Evolutionary conservation across 1,140 invertebrate species (phyloP).

Genomic region (Pemphigus obesinymphae): DNA sequence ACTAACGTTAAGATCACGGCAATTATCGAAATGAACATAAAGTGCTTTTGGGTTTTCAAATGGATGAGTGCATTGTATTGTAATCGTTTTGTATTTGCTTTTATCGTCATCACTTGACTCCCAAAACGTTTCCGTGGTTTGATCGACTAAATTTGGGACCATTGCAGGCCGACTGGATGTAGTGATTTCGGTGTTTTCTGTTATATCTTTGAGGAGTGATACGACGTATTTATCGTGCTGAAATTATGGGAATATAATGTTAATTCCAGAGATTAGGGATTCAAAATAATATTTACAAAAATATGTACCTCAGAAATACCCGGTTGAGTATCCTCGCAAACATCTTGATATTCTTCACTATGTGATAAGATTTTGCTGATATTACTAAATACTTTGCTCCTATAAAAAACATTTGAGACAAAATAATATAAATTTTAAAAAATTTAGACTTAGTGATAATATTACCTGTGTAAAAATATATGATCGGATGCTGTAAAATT

Average conservation of each 20-base stretch:
- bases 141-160: constrained; percentile 86
- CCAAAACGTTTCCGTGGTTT: constrained; percentile 98
- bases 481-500: constrained; percentile 84
- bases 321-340: constrained; percentile 60
- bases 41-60: constrained; percentile 63
- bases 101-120: constrained; percentile 95
- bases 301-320: constrained; percentile 48
- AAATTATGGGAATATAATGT: constrained; percentile 42
- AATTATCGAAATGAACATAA: constrained; percentile 89
- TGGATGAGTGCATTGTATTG: constrained; percentile 55
- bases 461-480: constrained; percentile 80
- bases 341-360: constrained; percentile 67
- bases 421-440: not conserved
- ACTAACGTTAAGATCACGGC: constrained; percentile 78
- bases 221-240: constrained; percentile 57
- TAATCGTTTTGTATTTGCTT: constrained; percentile 81
- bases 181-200: constrained; percentile 69
- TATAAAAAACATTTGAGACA: constrained; percentile 45
- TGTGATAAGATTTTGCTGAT: constrained; percentile 91
- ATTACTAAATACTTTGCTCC: constrained; percentile 90
- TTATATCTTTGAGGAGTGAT: constrained; percentile 63
- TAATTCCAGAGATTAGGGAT: not conserved
- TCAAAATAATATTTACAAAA: too few relatives aligned
- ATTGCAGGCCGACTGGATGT: constrained; percentile 90
- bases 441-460: not conserved